Evolutionary conservation across 2,888 invertebrate genomes (phyloP), one percentile per base, ranked within the genome.

Genomic region (Leucophora obtusa): DNA sequence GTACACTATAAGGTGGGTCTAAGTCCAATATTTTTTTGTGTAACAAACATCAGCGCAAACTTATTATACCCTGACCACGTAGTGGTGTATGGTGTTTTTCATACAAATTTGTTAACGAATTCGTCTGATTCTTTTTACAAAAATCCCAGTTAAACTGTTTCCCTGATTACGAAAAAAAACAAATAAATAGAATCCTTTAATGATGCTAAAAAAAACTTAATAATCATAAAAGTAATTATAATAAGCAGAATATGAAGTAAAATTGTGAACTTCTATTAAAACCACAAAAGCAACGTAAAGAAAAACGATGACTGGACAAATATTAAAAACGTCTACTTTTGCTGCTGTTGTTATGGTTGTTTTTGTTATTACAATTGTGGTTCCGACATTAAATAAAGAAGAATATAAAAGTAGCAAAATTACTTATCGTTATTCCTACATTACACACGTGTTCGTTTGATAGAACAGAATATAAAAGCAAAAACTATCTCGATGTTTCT

Each of bases 301-400:
- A 53, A 70, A 65, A 79, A 74, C 70, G 56, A 62, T 60, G 60
- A 66, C 66, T 66, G 47, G 47, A 60, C 72, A 68, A 66, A 72
- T 54, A 28, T 35, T 60, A 35, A 17, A 50, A 66, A 68, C 18
- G 24, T 66, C 35, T 69, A 50, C 24, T 63, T 35, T 43, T 33
- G 51, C 17, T 17, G 47, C 56, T 66, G 58, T 59, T 73, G 74
- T 54, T 58, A 59, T 43, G 47, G 6, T 35, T 38, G 38, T 38
- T 38, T 10, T 60, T 74, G 63, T 74, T 43, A 54, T 35, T 59
- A 58, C 47, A 65, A 33, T 24, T 71, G 15, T 65, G 53, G 2
- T 59, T 53, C 17, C 9, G n/a, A 8, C 53, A 15, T 28, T 28
- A 35, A 50, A 51, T 35, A 5, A 38, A 38, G 35, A 56, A 63